A percentile compares a stretch with the other conserved stretches of the same genome.
phyloP scores from a whole-genome alignment of 2,113 vertebrate genomes.

The Platycercus adscitus region DNA sequence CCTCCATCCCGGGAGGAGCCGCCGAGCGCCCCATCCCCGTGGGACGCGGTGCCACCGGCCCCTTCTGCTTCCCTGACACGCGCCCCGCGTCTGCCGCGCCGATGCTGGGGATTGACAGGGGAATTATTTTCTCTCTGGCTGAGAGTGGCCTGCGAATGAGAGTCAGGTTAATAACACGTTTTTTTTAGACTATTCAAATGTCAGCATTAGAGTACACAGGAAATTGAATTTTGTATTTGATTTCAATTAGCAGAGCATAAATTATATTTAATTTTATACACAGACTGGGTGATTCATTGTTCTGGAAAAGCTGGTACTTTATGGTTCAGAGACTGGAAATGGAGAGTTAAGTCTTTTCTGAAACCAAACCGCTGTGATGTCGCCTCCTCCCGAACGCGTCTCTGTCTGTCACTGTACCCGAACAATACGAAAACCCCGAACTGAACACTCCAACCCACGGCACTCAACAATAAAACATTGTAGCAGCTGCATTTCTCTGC shows the following conservation, averaged over 20 bases:
- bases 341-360: background rate
- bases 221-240: slow-evolving; percentile 78
- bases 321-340: slow-evolving; percentile 44
- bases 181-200: slow-evolving; percentile 40
- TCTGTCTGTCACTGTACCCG: slow-evolving; percentile 32
- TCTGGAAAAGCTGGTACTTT: slow-evolving; percentile 49
- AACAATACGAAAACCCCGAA: background rate
- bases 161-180: slow-evolving; percentile 42
- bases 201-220: slow-evolving; percentile 50
- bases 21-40: accelerated
- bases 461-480: slow-evolving; percentile 57
- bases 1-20: background rate
- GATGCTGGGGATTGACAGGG: background rate
- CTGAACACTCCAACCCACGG: slow-evolving; percentile 7
- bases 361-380: background rate
- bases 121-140: slow-evolving; percentile 9
- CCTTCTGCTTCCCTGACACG: background rate
- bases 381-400: background rate
- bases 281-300: slow-evolving; percentile 59
- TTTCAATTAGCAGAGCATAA: slow-evolving; percentile 80
- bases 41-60: background rate
- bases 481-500: background rate
- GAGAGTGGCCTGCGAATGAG: background rate
- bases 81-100: accelerated
- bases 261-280: slow-evolving; percentile 75